Evolutionary conservation across 2,113 vertebrate species (phyloP).

Genomic region (Tursiops truncatus): DNA sequence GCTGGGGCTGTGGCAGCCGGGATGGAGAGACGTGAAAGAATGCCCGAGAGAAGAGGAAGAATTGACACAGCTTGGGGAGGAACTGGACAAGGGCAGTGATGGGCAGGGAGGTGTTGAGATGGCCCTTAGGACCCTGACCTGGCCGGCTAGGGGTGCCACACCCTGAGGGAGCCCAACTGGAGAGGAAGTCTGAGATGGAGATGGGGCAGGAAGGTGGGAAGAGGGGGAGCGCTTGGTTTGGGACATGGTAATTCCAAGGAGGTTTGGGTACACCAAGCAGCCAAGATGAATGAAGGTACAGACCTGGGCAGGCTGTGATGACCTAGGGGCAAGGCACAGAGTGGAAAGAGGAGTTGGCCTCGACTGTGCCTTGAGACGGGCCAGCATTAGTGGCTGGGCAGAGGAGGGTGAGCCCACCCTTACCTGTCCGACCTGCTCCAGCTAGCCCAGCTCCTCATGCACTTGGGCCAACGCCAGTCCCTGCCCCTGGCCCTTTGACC

Average conservation of each 20-base stretch:
- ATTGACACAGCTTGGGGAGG: not conserved
- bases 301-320: not conserved
- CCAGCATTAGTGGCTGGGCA: not conserved
- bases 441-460: no score
- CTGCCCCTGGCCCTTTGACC: not conserved
- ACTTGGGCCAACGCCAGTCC: not conserved
- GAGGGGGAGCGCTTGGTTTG: not conserved
- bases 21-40: not conserved
- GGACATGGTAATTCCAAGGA: not conserved
- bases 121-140: not conserved
- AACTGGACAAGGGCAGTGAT: not conserved
- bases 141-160: no score
- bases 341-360: not conserved
- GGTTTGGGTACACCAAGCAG: not conserved
- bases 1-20: no score
- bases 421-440: rapidly evolving
- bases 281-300: rapidly evolving
- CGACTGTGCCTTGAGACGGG: not conserved
- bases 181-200: not conserved
- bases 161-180: not conserved
- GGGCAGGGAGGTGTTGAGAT: not conserved
- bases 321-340: rapidly evolving
- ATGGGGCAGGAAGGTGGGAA: not conserved
- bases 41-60: not conserved
- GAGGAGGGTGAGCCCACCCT: not conserved